A percentile compares a stretch with the other conserved stretches of the same genome.
Evolutionary conservation across 2,888 invertebrate species (phyloP).

Genomic region (Sesamia inferens): DNA sequence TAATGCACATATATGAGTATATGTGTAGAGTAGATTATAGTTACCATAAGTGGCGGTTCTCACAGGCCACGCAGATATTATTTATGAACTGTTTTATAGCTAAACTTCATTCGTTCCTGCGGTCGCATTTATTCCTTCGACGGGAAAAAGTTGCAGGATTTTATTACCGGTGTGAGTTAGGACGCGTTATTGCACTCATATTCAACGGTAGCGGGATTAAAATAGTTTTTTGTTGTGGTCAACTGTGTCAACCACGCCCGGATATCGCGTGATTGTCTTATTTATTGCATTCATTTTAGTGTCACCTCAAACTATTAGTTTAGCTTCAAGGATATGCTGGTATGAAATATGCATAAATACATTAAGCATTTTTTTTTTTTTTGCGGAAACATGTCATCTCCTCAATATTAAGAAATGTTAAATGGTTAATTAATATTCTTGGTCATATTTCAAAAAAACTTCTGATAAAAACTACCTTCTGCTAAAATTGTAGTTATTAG

Average conservation of each 20-base stretch:
- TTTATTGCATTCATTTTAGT: constrained; percentile 61
- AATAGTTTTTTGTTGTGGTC: constrained; percentile 85
- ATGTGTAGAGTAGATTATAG: constrained; percentile 68
- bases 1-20: constrained; percentile 73
- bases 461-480: not conserved
- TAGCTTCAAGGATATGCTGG: not conserved
- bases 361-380: not conserved
- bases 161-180: constrained; percentile 89
- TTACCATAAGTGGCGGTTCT: constrained; percentile 81
- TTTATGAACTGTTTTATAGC: constrained; percentile 89
- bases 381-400: too few species aligned
- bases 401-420: too few species aligned
- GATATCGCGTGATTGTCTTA: constrained; percentile 60
- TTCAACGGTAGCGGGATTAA: constrained; percentile 83
- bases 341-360: not conserved
- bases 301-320: not conserved
- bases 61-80: constrained; percentile 86
- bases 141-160: constrained; percentile 88
- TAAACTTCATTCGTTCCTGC: constrained; percentile 89
- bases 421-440: too few species aligned
- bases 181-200: constrained; percentile 89
- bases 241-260: constrained; percentile 67
- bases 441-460: too few species aligned
- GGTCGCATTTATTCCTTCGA: constrained; percentile 88
- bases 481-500: not conserved